Conservation (phyloP, 2,888 invertebrate species). For the Eristalis pertinax region DNA sequence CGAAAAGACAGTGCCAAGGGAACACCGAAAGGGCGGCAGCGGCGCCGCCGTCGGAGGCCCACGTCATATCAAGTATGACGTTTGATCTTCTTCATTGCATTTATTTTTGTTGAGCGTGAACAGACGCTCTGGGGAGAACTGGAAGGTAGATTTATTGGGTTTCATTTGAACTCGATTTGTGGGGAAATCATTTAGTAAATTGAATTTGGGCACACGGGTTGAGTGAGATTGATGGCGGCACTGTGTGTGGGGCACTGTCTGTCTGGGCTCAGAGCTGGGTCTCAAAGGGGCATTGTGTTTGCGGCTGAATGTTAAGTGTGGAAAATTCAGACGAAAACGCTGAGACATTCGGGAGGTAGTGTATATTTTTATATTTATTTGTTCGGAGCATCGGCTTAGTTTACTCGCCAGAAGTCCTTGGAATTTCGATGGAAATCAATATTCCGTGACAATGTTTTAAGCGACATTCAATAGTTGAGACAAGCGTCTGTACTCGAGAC, state of each 20-base stretch:
- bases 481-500: no score
- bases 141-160: not conserved
- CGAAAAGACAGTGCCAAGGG: not conserved
- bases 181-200: not conserved
- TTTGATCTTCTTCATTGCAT: not conserved
- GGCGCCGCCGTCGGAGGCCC: not conserved
- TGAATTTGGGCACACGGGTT: not conserved
- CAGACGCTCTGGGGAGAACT: not conserved
- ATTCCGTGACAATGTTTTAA: no score
- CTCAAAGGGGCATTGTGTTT: no score
- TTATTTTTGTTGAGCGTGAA: not conserved
- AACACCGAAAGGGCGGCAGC: not conserved
- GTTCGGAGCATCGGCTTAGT: no score
- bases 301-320: no score
- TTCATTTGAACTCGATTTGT: not conserved
- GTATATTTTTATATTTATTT: no score
- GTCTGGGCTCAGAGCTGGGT: no score
- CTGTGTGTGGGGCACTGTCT: not conserved
- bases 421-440: no score
- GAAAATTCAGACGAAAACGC: no score
- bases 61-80: constrained; percentile 1
- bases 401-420: no score
- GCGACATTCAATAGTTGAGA: no score
- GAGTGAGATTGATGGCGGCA: not conserved
- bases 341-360: no score